Base-by-base conservation (phyloP, 2,113 vertebrate genomes). In the Vidua macroura region DNA sequence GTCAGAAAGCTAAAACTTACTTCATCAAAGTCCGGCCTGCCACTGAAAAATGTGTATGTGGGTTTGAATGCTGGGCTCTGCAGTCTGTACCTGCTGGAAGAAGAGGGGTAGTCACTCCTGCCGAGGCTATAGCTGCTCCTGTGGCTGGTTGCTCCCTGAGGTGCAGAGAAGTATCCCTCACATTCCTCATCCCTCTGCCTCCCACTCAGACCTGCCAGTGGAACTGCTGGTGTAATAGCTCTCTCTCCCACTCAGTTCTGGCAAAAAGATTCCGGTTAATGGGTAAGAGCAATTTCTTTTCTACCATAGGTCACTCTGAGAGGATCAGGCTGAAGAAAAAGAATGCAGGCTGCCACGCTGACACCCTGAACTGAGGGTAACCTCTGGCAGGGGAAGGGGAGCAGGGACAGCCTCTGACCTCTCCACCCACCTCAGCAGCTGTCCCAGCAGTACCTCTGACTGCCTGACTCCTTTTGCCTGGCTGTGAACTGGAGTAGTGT, bases 291-390 rank as follows among this genome's bases (percentile, higher is more conserved):
- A 44, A 58, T 10, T 35, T 75, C 6, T 70, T 75, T 88, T 67
- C 75, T 85, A 12, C 19, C 0, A 0, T 1, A 51, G 37, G 43
- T 67, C n/a, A 66, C 1, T 3, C 31, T 41, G 52, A 70, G 31
- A 79, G 10, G 15, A 49, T 44, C 21, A 46, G 25, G 55, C 66
- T 63, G 28, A 70, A 90, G 15, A 67, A 19, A 9, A 84, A 55
- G 37, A 66, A 66, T 14, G 15, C 6, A 51, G 44, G 16, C 0
- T 2, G 21, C 14, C 3, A 2, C 1, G 1, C 31, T 63, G 67
- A 24, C 64, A 74, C 21, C 16, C 44, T 78, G 78, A 84, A 66
- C n/a, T 30, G 25, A 39, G 0, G 1, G 18, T 14, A 87, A 48
- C 35, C 25, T 52, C 63, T 52, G 53, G 11, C 41, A 77, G n/a